Evolutionary conservation across 2,888 invertebrate species (phyloP), one percentile per base, ranked within the genome.

Genomic region (Torymus auratus): DNA sequence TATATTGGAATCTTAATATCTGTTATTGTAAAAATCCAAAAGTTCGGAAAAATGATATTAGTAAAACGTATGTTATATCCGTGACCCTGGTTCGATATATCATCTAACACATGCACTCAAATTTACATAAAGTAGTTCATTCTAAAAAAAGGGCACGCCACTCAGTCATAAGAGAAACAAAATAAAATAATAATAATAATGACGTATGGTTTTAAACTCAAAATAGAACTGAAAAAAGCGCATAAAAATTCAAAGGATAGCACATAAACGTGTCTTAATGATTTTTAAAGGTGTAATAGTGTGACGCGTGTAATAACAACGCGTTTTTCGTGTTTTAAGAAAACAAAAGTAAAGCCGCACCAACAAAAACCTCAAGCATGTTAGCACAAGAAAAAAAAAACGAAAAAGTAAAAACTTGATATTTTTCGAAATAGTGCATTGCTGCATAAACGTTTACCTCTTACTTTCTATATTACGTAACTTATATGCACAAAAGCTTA

Each of bases 311-410:
- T 65, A 23, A 75, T 82, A 82, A 74, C 50, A 78, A 78, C 74
- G 70, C 65, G 41, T 15, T 55, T 56, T 64, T 50, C 52, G 23
- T 15, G 13, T 74, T 50, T 50, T 15, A 17, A 65, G 62, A 60
- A 23, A 61, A 73, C 7, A 41, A 41, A 41, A 41, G 7, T 41
- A 41, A 73, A 77, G 67, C 72, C 28, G 50, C 72, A 76, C 73
- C 78, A 69, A 60, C 58, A 77, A 68, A 74, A 77, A 80, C 69
- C 53, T 78, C 78, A 81, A 81, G 83, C 81, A 52, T 76, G 81
- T 78, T 83, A 81, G 56, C 74, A 78, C 75, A 83, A 55, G 41
- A 56, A 67, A 72, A 75, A 64, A 65, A 64, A 74, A 55, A 56
- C 65, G 67, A 71, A 60, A 64, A 65, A 58, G 11, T 58, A 50